phyloP scores from a whole-genome alignment of 2,113 vertebrate genomes.

The Neolamprologus fasciatus region DNA sequence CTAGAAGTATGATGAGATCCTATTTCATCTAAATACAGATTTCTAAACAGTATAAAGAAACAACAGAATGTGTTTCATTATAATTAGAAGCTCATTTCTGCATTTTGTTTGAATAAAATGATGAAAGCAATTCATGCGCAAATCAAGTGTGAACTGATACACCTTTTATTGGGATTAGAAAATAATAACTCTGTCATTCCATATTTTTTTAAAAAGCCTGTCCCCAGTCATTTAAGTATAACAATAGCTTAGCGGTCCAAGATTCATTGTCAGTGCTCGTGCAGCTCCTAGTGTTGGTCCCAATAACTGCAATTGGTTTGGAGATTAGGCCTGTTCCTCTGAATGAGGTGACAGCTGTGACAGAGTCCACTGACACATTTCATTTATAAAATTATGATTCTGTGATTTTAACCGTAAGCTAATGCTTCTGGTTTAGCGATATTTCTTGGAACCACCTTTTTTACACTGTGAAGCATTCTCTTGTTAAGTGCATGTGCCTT shows the following conservation, averaged over 20 bases:
- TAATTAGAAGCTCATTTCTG: neutral
- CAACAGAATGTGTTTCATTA: neutral
- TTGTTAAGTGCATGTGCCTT: slow-evolving; percentile 66
- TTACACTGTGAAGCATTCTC: neutral
- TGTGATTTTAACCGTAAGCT: neutral
- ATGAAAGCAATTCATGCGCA: neutral
- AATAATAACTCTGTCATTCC: neutral
- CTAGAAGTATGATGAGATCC: neutral
- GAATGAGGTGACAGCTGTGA: neutral
- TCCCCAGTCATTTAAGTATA: neutral
- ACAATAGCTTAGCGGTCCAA: neutral
- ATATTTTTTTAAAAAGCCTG: neutral
- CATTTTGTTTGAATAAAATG: neutral
- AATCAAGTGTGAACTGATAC: neutral
- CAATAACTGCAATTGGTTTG: slow-evolving; percentile 32
- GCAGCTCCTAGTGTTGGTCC: slow-evolving; percentile 63
- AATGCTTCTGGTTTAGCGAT: neutral
- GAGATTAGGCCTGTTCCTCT: neutral
- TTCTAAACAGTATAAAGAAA: neutral
- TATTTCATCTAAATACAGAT: neutral
- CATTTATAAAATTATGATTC: neutral
- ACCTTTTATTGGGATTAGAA: neutral
- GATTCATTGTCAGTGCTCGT: slow-evolving; percentile 40
- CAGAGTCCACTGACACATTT: neutral
- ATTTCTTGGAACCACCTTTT: slow-evolving; percentile 61